Percentiles rank a stretch among this genome's conserved stretches.
These are phyloP conservation scores for Polyergus mexicanus DNA, from an alignment of 1,140 invertebrate genomes.

Conservation along the genomic window DNA sequence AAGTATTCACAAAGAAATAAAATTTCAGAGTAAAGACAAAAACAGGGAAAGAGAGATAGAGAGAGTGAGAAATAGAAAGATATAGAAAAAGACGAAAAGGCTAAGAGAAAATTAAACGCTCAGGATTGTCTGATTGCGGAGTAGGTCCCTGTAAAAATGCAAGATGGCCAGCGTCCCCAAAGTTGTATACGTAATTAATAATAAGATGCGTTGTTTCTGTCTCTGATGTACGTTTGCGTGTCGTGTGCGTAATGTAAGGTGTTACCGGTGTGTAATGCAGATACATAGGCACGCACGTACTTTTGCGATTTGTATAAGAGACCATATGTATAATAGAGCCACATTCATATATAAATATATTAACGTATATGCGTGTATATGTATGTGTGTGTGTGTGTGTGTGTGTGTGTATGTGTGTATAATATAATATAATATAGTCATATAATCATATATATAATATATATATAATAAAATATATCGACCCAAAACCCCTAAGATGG, in stretches of 20 bases:
- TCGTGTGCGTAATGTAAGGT: constrained; percentile 57
- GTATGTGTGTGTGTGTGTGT: constrained; percentile 62
- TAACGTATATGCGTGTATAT: constrained; percentile 55
- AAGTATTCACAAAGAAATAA: constrained; percentile 3
- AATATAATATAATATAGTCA: constrained; percentile 64
- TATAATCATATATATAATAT: constrained; percentile 61
- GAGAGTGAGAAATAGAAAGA: background rate
- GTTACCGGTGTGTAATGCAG: constrained; percentile 59
- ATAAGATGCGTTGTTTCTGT: constrained; percentile 70
- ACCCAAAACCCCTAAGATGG: constrained; percentile 81
- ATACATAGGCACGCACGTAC: constrained; percentile 67
- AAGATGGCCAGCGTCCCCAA: constrained; percentile 87
- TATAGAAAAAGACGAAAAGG: constrained; percentile 50
- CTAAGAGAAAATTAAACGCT: constrained; percentile 85
- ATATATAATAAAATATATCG: constrained; percentile 75
- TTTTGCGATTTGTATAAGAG: constrained; percentile 58
- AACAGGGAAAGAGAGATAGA: background rate
- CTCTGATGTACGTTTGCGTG: constrained; percentile 47
- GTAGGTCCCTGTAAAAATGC: constrained; percentile 87
- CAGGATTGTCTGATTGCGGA: constrained; percentile 87
- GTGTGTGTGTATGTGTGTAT: constrained; percentile 62
- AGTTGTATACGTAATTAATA: constrained; percentile 85
- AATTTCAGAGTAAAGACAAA: background rate
- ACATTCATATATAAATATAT: constrained; percentile 73
- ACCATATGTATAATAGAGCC: constrained; percentile 64